These are phyloP conservation scores for Pharmacophagus antenor DNA, from an alignment of 2,888 invertebrate species.

Conservation along the genomic window DNA sequence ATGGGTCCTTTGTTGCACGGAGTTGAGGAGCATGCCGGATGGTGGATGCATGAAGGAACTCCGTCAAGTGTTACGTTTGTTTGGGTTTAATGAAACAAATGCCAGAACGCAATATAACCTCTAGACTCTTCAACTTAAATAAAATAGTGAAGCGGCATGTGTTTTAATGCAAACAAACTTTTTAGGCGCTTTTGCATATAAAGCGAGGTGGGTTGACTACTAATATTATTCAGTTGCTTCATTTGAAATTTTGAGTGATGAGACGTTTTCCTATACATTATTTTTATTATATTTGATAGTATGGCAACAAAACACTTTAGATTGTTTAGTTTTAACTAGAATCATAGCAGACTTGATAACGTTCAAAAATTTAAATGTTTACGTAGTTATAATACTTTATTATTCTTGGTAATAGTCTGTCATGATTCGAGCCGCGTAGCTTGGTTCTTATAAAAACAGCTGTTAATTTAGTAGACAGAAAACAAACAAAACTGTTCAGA, in stretches of 20 bases:
- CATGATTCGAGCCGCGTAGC: constrained; percentile 64
- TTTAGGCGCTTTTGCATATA: constrained; percentile 81
- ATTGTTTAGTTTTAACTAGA: constrained; percentile 23
- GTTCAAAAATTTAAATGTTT: constrained; percentile 5
- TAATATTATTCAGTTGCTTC: constrained; percentile 76
- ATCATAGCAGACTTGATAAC: constrained; percentile 26
- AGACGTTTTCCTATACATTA: constrained; percentile 38
- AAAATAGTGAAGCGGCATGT: constrained; percentile 81
- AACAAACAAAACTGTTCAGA: constrained; percentile 77
- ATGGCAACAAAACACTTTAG: constrained; percentile 16
- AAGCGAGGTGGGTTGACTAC: constrained; percentile 82
- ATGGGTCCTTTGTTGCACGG: constrained; percentile 40
- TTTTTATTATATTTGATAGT: constrained; percentile 39
- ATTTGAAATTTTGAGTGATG: constrained; percentile 51
- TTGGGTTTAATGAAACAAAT: constrained; percentile 69
- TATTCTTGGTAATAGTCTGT: constrained; percentile 47
- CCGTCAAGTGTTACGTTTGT: constrained; percentile 53
- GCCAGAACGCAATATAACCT: constrained; percentile 80
- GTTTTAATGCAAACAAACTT: constrained; percentile 82
- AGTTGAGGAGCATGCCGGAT: constrained; percentile 62
- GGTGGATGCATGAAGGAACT: constrained; percentile 57
- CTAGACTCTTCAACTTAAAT: constrained; percentile 77
- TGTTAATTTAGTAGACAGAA: constrained; percentile 56
- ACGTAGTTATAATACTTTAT: constrained; percentile 25
- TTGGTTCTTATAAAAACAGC: constrained; percentile 51